phyloP scores from a whole-genome alignment of 1,140 invertebrate genomes.

The Penaeus japonicus region DNA sequence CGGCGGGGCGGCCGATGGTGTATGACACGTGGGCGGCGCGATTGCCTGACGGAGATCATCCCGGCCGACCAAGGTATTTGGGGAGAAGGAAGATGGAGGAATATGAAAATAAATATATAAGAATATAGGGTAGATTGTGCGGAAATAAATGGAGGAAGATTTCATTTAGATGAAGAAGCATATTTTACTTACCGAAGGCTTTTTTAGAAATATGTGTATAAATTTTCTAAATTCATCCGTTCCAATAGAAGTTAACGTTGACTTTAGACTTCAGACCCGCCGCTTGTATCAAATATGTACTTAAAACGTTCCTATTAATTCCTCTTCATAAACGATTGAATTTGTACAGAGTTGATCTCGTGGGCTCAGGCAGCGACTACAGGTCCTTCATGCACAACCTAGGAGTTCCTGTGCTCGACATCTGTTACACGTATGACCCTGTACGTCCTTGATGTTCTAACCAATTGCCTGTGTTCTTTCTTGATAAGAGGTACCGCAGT shows the following conservation, averaged over 20 bases:
- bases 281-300: background rate
- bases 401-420: slow-evolving; percentile 46
- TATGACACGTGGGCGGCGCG: slow-evolving; percentile 58
- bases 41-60: slow-evolving; percentile 16
- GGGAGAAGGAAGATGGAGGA: background rate
- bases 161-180: background rate
- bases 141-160: background rate
- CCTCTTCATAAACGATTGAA: no score
- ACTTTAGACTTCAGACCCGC: background rate
- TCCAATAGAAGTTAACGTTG: background rate
- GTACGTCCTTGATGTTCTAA: background rate
- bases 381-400: slow-evolving; percentile 48
- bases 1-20: slow-evolving; percentile 46
- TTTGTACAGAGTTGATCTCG: background rate
- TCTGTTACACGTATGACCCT: slow-evolving; percentile 32
- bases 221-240: background rate
- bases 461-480: background rate
- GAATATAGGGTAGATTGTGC: background rate
- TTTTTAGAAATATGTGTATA: background rate
- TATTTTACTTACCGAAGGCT: background rate
- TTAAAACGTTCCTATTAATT: no score
- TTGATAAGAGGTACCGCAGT: background rate
- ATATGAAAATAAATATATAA: background rate
- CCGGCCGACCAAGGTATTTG: slow-evolving; percentile 15
- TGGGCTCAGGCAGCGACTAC: slow-evolving; percentile 50